Percentiles rank a stretch among this genome's conserved stretches.
These are phyloP conservation scores for Enteromius mattozi DNA, from an alignment of 2,797 vertebrate genomes.

Conservation along the genomic window DNA sequence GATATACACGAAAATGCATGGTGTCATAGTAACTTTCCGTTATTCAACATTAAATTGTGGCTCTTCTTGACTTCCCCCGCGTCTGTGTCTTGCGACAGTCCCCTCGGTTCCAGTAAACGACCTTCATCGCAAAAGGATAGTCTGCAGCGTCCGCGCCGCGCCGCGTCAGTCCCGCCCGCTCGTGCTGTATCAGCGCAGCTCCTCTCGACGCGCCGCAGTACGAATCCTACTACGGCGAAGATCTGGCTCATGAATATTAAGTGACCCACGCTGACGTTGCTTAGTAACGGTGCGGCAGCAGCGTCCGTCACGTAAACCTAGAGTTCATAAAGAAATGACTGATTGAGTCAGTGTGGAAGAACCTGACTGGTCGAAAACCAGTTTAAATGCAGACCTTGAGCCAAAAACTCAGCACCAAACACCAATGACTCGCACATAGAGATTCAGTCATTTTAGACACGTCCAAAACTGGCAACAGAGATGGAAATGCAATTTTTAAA, in stretches of 20 bases:
- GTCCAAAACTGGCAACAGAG: too few relatives aligned
- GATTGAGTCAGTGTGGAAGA: too few relatives aligned
- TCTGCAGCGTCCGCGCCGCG: background rate
- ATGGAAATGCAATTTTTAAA: too few relatives aligned
- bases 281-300: background rate
- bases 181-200: conserved; percentile 35
- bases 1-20: background rate
- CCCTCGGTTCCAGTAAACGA: conserved; percentile 28
- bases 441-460: too few relatives aligned
- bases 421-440: too few relatives aligned
- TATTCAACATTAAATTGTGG: background rate
- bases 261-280: background rate
- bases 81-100: conserved; percentile 4
- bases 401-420: too few relatives aligned
- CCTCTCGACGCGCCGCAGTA: background rate
- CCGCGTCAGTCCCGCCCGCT: conserved; percentile 34
- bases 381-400: too few relatives aligned
- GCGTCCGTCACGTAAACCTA: background rate
- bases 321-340: too few relatives aligned
- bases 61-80: background rate
- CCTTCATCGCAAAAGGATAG: conserved; percentile 48
- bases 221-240: conserved; percentile 22
- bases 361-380: too few relatives aligned
- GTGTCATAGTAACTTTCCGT: background rate
- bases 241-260: background rate